phyloP scores from a whole-genome alignment of 2,113 vertebrate species.

The Neolamprologus toae region DNA sequence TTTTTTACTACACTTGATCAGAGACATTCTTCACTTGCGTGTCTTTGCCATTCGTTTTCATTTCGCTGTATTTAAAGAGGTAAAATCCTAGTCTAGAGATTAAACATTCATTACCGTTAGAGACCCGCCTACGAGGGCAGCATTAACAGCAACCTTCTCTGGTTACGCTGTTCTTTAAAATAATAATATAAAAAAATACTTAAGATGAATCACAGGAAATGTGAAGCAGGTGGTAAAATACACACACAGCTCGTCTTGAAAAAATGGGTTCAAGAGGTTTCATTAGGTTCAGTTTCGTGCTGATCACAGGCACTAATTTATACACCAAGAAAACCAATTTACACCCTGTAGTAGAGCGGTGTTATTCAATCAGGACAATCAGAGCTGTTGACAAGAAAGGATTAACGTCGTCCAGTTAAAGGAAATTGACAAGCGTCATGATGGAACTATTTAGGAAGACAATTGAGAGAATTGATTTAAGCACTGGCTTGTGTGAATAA shows the following conservation, averaged over 20 bases:
- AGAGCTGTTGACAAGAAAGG: slow-evolving; percentile 10
- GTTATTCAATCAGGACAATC: slow-evolving; percentile 21
- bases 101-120: not conserved
- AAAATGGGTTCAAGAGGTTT: not conserved
- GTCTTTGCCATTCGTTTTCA: not conserved
- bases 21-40: not conserved
- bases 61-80: not conserved
- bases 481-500: no score
- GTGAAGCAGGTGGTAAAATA: not conserved
- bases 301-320: slow-evolving; percentile 20
- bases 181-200: not conserved
- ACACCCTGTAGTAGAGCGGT: not conserved
- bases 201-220: not conserved
- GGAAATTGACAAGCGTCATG: slow-evolving; percentile 3
- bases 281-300: not conserved
- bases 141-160: not conserved
- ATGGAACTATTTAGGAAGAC: slow-evolving; percentile 15
- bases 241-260: not conserved
- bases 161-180: not conserved
- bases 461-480: slow-evolving; percentile 4
- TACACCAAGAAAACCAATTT: slow-evolving; percentile 34
- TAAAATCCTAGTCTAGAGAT: not conserved
- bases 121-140: not conserved
- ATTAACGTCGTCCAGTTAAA: not conserved
- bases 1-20: not conserved